Percentiles rank a stretch among this genome's conserved stretches.
These are phyloP conservation scores for Hyles lineata DNA, from an alignment of 2,888 invertebrate species.

Conservation along the genomic window DNA sequence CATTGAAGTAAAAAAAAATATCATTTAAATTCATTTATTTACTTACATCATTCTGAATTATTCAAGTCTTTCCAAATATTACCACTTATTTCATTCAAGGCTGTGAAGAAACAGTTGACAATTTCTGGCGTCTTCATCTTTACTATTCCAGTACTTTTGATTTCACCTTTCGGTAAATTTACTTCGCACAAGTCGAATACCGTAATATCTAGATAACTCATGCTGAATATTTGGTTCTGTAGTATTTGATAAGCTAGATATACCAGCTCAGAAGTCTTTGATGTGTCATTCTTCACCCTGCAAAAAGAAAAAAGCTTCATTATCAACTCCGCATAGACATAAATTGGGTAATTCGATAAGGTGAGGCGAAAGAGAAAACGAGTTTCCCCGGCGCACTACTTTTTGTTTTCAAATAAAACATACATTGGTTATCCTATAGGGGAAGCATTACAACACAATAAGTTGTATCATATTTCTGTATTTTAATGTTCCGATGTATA, in stretches of 20 bases:
- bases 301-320: slow-evolving; percentile 48
- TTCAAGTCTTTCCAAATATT: slow-evolving; percentile 27
- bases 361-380: too few species aligned
- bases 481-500: too few species aligned
- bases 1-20: background rate
- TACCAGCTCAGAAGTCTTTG: slow-evolving; percentile 57
- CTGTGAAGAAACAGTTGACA: slow-evolving; percentile 70
- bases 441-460: too few species aligned
- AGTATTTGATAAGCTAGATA: slow-evolving; percentile 65
- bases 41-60: slow-evolving; percentile 30
- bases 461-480: too few species aligned
- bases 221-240: slow-evolving; percentile 70
- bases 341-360: background rate
- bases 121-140: slow-evolving; percentile 76
- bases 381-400: too few species aligned
- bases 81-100: slow-evolving; percentile 66
- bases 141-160: slow-evolving; percentile 67
- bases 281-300: slow-evolving; percentile 64
- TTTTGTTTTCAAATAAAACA: too few species aligned
- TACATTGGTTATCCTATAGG: too few species aligned
- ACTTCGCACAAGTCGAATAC: slow-evolving; percentile 68
- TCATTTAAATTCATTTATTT: background rate
- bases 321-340: background rate
- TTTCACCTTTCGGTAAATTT: slow-evolving; percentile 67
- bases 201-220: slow-evolving; percentile 64